A percentile compares a stretch with the other conserved stretches of the same genome.
These are phyloP conservation scores for Emys orbicularis DNA, from an alignment of 2,797 vertebrate genomes.

Conservation along the genomic window DNA sequence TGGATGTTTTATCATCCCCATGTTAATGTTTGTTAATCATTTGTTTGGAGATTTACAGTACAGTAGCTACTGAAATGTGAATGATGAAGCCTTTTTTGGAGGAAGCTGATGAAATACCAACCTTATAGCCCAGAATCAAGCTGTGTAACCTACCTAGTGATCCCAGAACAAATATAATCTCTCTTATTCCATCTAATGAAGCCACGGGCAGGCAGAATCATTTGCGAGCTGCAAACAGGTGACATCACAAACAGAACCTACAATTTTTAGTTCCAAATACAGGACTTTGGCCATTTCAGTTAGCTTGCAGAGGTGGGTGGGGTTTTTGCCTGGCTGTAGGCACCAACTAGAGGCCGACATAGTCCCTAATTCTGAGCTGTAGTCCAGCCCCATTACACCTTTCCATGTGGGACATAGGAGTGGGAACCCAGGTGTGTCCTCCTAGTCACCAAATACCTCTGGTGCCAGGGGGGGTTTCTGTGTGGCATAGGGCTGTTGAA, in stretches of 20 bases:
- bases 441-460: not conserved
- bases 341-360: not conserved
- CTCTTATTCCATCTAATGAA: slow-evolving; percentile 29
- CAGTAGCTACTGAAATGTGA: slow-evolving; percentile 3
- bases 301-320: slow-evolving; percentile 3
- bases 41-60: not conserved
- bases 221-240: slow-evolving; percentile 49
- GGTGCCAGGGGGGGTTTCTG: not conserved
- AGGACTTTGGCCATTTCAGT: slow-evolving; percentile 11
- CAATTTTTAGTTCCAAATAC: slow-evolving; percentile 32
- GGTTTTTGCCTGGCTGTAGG: not conserved
- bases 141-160: slow-evolving; percentile 58
- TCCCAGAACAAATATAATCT: slow-evolving; percentile 28
- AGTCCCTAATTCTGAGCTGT: not conserved
- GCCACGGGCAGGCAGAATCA: not conserved
- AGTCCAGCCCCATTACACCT: not conserved
- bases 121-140: slow-evolving; percentile 54
- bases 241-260: slow-evolving; percentile 29
- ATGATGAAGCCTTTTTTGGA: slow-evolving; percentile 54
- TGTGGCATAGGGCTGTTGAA: not conserved
- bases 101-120: slow-evolving; percentile 7
- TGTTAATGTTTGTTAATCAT: slow-evolving; percentile 44
- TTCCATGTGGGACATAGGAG: not conserved
- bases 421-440: not conserved
- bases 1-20: slow-evolving; percentile 3